Evolutionary conservation across 92 coral and sea anemone genomes (phyloP).

Genomic region (Epizoanthus fatuus): DNA sequence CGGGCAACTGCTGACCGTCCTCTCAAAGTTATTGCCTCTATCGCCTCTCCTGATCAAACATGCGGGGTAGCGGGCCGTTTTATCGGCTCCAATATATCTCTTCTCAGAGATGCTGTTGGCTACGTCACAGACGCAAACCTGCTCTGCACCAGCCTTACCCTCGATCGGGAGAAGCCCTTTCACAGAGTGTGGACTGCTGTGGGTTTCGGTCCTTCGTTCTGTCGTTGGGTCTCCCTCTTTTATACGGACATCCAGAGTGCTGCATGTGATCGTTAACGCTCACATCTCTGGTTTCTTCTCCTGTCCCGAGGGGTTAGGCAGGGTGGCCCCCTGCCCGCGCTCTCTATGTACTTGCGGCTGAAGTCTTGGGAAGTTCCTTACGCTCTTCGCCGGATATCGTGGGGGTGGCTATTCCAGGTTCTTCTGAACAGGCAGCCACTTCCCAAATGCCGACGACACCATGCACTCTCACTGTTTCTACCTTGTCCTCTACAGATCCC

Average conservation of each 20-base stretch:
- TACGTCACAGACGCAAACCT: slow-evolving; percentile 13
- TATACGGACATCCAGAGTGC: no score
- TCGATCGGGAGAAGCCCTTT: slow-evolving; percentile 66
- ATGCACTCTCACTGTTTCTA: neutral
- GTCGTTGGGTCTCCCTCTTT: no score
- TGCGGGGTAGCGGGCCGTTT: no score
- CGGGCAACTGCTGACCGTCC: slow-evolving; percentile 40
- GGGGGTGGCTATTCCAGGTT: neutral
- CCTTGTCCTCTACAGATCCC: neutral
- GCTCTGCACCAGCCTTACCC: slow-evolving; percentile 33
- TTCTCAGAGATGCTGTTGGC: slow-evolving; percentile 26
- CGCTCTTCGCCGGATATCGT: neutral
- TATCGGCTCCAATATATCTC: neutral
- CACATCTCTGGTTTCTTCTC: no score
- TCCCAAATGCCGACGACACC: slow-evolving; percentile 74
- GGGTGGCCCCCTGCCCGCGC: neutral
- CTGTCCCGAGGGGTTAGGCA: no score
- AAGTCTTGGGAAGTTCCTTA: neutral
- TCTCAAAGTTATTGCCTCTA: neutral
- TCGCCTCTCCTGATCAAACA: no score
- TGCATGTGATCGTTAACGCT: no score
- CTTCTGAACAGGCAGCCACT: neutral
- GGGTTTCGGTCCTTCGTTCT: no score
- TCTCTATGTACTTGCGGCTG: neutral
- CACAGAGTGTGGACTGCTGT: slow-evolving; percentile 36